Percentiles rank a stretch among this genome's conserved stretches.
These are phyloP conservation scores for Rhombomys opimus DNA, from an alignment of 2,113 vertebrate species.

Conservation along the genomic window DNA sequence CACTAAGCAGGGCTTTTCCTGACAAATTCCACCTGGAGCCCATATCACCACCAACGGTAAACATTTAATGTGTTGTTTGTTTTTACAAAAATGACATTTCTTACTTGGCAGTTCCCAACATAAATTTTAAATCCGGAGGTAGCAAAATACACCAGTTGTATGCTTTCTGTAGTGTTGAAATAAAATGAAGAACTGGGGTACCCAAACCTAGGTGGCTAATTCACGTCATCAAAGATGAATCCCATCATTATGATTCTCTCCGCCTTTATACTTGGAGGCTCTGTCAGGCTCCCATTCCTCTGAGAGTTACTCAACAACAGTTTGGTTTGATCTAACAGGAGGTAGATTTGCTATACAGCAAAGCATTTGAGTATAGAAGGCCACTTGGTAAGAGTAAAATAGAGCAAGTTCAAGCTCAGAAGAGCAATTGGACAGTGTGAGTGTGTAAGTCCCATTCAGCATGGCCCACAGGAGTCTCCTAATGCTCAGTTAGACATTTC, in stretches of 20 bases:
- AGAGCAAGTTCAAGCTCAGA: not conserved
- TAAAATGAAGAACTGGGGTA: not conserved
- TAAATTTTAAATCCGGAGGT: not conserved
- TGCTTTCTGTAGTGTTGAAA: not conserved
- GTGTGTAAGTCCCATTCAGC: not conserved
- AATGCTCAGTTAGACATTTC: not conserved
- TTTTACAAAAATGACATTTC: conserved; percentile 40
- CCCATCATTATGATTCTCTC: not conserved
- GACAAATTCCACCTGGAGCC: conserved; percentile 93
- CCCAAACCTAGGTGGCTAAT: not conserved
- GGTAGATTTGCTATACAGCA: not conserved
- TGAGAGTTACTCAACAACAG: not conserved
- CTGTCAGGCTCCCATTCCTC: not conserved
- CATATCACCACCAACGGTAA: conserved; percentile 90
- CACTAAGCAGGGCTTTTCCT: conserved; percentile 95
- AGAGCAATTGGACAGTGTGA: not conserved
- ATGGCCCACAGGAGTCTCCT: not conserved
- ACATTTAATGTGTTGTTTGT: not conserved
- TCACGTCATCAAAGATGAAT: not conserved
- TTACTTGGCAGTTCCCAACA: not conserved
- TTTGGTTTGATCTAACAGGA: not conserved
- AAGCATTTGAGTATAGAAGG: not conserved
- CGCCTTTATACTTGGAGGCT: not conserved
- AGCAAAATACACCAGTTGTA: not conserved
- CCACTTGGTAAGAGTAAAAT: not conserved